Base-by-base conservation (phyloP, 2,888 invertebrate species). In the Molanna angustata region DNA sequence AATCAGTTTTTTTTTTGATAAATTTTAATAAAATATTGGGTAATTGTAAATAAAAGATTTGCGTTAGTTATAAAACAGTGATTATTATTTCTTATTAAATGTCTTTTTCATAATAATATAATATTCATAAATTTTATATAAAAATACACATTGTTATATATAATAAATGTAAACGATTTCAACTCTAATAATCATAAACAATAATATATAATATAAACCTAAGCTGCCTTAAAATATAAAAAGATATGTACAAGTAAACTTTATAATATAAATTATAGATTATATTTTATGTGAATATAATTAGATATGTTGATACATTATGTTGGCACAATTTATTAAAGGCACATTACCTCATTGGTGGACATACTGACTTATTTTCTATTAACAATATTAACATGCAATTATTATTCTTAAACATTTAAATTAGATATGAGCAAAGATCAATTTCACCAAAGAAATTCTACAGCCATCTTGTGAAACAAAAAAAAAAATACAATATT, bases 321-420 rank as follows among this genome's bases (percentile, higher is more conserved):
- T 35, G 51, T 57, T 57, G 57, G 57, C 57, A 57, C 57, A 52
- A 27, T 22, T 21, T 53, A 22, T 35, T 45, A 17, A 57, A 57
- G 57, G 57, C 57, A 57, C 57, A 51, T 54, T n/a, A 48, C 52
- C 49, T 50, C 32, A 37, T 31, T 46, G 55, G 55, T 51, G 55
- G 55, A 55, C 51, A 51, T n/a, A 44, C 16, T 33, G 33, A 19
- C 14, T 39, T 44, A 39, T 45, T 42, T 39, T 35, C 14, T 35
- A n/a, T n/a, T n/a, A n/a, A n/a, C n/a, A n/a, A n/a, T n/a, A n/a
- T n/a, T n/a, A n/a, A n/a, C n/a, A n/a, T n/a, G n/a, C n/a, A n/a
- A n/a, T n/a, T n/a, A n/a, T n/a, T n/a, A n/a, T n/a, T n/a, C n/a
- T n/a, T n/a, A n/a, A n/a, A n/a, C n/a, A n/a, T n/a, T n/a, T n/a